phyloP scores from a whole-genome alignment of 2,888 invertebrate genomes.

The Brachypalpus laphriformis region DNA sequence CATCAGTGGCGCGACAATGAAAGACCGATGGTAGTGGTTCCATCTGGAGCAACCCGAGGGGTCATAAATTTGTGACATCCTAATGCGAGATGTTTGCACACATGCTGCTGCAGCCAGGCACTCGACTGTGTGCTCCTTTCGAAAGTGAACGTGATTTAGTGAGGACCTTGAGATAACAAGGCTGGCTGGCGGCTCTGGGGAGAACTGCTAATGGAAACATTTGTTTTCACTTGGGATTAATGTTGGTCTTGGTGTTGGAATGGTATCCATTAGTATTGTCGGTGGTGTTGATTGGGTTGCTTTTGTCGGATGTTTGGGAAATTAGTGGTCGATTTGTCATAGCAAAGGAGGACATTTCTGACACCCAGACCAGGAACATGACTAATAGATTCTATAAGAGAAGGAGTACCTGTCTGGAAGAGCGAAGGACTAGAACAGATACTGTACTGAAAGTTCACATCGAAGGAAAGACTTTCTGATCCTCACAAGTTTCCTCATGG shows the following conservation, averaged over 20 bases:
- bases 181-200: neutral
- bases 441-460: too few relatives aligned
- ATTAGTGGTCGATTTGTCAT: neutral
- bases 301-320: neutral
- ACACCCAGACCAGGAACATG: neutral
- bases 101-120: conserved; percentile 4
- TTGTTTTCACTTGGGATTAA: conserved; percentile 52
- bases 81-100: conserved; percentile 54
- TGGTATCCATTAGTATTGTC: conserved; percentile 23
- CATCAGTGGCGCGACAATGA: conserved; percentile 28
- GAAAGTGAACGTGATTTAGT: conserved; percentile 72
- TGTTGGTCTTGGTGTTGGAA: neutral
- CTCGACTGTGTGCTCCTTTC: conserved; percentile 52
- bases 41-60: conserved; percentile 46
- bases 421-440: too few relatives aligned
- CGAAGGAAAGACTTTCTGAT: too few relatives aligned
- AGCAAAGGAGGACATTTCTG: neutral
- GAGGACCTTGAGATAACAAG: conserved; percentile 63
- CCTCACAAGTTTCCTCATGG: too few relatives aligned
- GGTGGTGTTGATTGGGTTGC: neutral
- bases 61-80: conserved; percentile 72
- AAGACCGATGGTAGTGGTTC: neutral
- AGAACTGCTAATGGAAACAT: conserved; percentile 64
- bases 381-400: neutral
- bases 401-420: too few relatives aligned